Conservation (phyloP, 1,140 invertebrate genomes). For the Scaptomyza montana region DNA sequence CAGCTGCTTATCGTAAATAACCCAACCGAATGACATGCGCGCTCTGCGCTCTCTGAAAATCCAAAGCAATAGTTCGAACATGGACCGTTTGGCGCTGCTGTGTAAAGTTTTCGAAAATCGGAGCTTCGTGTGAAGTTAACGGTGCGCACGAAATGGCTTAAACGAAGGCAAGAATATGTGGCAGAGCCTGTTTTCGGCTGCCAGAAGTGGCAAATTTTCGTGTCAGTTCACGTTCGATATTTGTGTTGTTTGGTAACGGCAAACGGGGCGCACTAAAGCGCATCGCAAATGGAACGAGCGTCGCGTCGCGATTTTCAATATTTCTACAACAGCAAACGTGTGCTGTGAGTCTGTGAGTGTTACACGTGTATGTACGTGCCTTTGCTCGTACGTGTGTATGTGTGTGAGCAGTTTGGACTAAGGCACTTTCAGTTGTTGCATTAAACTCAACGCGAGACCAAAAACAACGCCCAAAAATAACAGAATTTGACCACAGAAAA, state of each 20-base stretch:
- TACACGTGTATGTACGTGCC: conserved; percentile 15
- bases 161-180: conserved; percentile 44
- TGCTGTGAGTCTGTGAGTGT: conserved; percentile 11
- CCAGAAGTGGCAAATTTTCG: conserved; percentile 55
- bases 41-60: conserved; percentile 13
- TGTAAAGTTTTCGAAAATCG: neutral
- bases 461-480: conserved; percentile 56
- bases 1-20: neutral
- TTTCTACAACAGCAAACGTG: conserved; percentile 32
- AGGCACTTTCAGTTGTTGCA: conserved; percentile 58
- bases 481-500: conserved; percentile 27
- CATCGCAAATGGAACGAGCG: conserved; percentile 44
- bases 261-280: conserved; percentile 57
- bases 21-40: conserved; percentile 45
- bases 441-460: conserved; percentile 42
- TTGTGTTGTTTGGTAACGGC: conserved; percentile 79
- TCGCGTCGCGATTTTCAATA: conserved; percentile 53
- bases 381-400: conserved; percentile 10
- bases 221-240: conserved; percentile 83
- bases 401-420: conserved; percentile 33
- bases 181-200: conserved; percentile 62
- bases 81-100: conserved; percentile 55
- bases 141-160: conserved; percentile 16
- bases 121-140: conserved; percentile 11
- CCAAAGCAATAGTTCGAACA: conserved; percentile 22